Evolutionary conservation across 2,888 invertebrate genomes (phyloP).

Genomic region (Tetheella fluctuosa): DNA sequence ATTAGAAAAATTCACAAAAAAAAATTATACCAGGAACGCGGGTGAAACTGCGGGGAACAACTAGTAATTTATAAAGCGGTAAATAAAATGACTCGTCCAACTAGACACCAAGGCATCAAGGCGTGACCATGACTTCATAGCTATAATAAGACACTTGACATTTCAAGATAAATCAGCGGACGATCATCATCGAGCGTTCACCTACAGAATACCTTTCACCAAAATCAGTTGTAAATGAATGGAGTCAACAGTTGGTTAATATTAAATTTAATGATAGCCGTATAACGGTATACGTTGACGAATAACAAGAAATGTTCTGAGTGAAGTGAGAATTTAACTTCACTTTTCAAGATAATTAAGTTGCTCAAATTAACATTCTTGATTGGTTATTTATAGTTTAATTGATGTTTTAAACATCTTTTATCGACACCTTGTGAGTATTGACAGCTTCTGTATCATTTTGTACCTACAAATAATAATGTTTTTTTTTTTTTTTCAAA

Average conservation of each 20-base stretch:
- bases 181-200: conserved; percentile 41
- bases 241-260: conserved; percentile 36
- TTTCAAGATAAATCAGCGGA: conserved; percentile 42
- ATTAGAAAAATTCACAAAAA: too few relatives aligned
- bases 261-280: conserved; percentile 52
- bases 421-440: background rate
- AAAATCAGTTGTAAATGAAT: conserved; percentile 46
- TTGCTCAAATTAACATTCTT: background rate
- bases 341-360: background rate
- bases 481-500: too few relatives aligned
- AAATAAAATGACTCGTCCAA: conserved; percentile 10
- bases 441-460: background rate
- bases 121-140: conserved; percentile 38
- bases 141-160: conserved; percentile 45
- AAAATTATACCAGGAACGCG: too few relatives aligned
- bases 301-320: conserved; percentile 20
- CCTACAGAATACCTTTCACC: conserved; percentile 56
- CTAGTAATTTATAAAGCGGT: background rate
- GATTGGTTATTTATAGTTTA: conserved; percentile 3
- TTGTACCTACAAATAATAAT: too few relatives aligned
- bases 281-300: conserved; percentile 29
- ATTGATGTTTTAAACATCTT: background rate
- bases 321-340: background rate
- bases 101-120: conserved; percentile 7
- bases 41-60: background rate